A percentile compares a stretch with the other conserved stretches of the same genome.
Evolutionary conservation across 2,113 vertebrate species (phyloP).

Genomic region (Ptilonorhynchus violaceus): DNA sequence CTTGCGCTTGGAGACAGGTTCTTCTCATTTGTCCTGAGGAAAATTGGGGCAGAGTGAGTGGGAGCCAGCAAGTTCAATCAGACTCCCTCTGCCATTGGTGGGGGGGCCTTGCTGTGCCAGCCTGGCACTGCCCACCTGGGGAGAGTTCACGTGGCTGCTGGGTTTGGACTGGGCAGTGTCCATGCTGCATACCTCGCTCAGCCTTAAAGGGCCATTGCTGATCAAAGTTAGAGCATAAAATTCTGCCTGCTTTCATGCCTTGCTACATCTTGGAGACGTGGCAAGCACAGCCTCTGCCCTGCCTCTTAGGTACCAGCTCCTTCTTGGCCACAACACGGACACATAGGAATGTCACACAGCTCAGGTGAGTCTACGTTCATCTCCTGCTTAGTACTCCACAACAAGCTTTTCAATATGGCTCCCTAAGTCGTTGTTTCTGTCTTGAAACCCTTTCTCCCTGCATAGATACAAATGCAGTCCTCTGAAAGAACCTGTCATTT

Average conservation of each 20-base stretch:
- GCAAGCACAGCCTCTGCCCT: background rate
- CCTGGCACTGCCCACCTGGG: constrained; percentile 7
- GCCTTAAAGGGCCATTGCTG: constrained; percentile 50
- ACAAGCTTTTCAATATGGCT: background rate
- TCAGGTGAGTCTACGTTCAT: background rate
- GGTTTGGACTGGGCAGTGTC: background rate
- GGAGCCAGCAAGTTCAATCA: background rate
- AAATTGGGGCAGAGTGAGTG: background rate
- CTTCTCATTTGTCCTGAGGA: background rate
- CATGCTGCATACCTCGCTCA: background rate
- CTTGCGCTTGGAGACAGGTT: background rate
- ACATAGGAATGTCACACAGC: background rate
- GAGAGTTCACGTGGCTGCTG: background rate
- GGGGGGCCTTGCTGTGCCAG: background rate
- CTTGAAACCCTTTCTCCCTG: background rate
- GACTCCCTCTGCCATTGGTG: background rate
- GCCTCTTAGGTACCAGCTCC: background rate
- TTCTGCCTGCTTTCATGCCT: background rate
- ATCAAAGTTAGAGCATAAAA: background rate
- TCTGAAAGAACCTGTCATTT: background rate
- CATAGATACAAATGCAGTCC: background rate
- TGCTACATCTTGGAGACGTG: background rate
- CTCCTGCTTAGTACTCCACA: background rate
- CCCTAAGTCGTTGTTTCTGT: background rate
- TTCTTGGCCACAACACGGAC: background rate